Evolutionary conservation across 2,888 invertebrate genomes (phyloP).

Genomic region (Pedicia rivosa): DNA sequence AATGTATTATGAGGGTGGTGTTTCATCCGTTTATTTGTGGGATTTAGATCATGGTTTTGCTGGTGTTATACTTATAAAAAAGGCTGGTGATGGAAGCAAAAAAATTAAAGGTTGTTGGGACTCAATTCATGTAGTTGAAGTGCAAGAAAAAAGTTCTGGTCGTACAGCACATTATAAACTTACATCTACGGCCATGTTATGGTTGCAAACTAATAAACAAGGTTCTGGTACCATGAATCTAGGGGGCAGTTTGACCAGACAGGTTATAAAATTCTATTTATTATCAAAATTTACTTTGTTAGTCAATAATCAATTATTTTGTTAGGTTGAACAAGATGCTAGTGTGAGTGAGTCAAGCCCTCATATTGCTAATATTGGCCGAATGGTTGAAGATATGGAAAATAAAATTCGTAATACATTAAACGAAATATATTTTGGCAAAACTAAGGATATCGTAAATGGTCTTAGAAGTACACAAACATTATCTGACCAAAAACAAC

Average conservation of each 20-base stretch:
- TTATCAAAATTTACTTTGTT: neutral
- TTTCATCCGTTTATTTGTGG: constrained; percentile 98
- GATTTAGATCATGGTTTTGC: constrained; percentile 98
- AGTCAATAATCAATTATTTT: constrained; percentile 6
- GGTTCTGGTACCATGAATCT: constrained; percentile 98
- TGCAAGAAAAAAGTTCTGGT: constrained; percentile 89
- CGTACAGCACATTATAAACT: constrained; percentile 94
- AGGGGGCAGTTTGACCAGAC: constrained; percentile 94
- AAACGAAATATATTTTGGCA: constrained; percentile 98
- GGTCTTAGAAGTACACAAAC: constrained; percentile 73
- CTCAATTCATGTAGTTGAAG: constrained; percentile 98
- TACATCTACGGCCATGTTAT: constrained; percentile 97
- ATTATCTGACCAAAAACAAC: constrained; percentile 67
- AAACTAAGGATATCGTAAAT: constrained; percentile 96
- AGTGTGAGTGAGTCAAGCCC: constrained; percentile 84
- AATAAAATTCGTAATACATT: constrained; percentile 97
- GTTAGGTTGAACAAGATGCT: constrained; percentile 78
- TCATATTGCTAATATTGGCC: constrained; percentile 96
- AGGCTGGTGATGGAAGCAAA: constrained; percentile 95
- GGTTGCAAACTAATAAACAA: constrained; percentile 95
- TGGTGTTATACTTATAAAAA: constrained; percentile 95
- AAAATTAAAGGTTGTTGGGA: constrained; percentile 99
- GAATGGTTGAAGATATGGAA: constrained; percentile 99
- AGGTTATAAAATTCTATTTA: constrained; percentile 37
- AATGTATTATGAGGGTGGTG: constrained; percentile 99